Conservation (phyloP, 1,140 invertebrate genomes). For the Hylaeus volcanicus region DNA sequence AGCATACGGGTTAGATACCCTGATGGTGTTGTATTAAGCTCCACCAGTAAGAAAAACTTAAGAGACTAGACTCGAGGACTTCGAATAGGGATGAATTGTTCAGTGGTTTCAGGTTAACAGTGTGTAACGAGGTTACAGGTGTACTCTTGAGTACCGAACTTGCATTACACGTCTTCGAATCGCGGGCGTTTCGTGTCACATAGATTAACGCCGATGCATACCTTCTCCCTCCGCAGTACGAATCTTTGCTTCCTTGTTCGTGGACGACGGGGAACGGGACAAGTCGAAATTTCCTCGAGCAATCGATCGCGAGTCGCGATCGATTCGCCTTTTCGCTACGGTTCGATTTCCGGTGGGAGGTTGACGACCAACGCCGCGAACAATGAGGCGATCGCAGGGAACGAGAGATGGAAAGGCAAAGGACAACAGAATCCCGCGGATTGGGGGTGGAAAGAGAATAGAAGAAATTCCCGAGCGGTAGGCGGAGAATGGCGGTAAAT, state of each 20-base stretch:
- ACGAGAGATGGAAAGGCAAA: slow-evolving; percentile 8
- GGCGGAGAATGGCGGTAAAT: slow-evolving; percentile 64
- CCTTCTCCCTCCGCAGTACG: no score
- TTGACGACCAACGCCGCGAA: slow-evolving; percentile 21
- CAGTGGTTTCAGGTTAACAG: no score
- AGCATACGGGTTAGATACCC: no score
- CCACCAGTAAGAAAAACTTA: no score
- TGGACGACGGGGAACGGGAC: slow-evolving; percentile 22
- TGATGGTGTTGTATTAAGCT: no score
- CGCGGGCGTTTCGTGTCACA: slow-evolving; percentile 23
- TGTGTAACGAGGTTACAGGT: no score
- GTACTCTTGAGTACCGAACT: no score
- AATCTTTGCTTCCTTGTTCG: background rate
- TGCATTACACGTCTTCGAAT: background rate
- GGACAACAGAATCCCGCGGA: slow-evolving; percentile 7
- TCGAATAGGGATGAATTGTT: no score
- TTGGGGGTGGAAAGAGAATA: slow-evolving; percentile 28
- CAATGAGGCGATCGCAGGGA: slow-evolving; percentile 37
- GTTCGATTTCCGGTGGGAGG: slow-evolving; percentile 35
- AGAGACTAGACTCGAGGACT: no score
- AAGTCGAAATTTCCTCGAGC: slow-evolving; percentile 26
- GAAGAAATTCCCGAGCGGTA: slow-evolving; percentile 43
- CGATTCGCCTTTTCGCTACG: slow-evolving; percentile 50
- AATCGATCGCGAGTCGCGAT: slow-evolving; percentile 38
- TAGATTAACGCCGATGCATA: slow-evolving; percentile 49